A percentile compares a stretch with the other conserved stretches of the same genome.
Conservation (phyloP, 2,113 vertebrate genomes). For the Crocuta crocuta region DNA sequence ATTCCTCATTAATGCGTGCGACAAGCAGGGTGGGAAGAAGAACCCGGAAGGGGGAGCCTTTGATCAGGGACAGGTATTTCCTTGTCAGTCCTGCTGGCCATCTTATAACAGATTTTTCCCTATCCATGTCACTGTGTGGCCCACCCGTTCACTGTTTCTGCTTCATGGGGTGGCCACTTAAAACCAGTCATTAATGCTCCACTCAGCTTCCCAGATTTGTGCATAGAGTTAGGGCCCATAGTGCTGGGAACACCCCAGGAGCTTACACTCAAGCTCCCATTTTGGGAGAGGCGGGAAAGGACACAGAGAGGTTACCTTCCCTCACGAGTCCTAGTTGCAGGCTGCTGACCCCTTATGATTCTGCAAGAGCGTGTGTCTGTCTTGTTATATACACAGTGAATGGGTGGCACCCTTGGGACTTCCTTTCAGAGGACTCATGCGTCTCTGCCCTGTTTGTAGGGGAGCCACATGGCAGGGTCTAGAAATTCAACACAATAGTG, state of each 20-base stretch:
- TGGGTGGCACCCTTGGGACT: background rate
- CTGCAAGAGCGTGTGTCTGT: background rate
- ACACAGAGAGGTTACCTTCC: background rate
- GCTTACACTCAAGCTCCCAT: background rate
- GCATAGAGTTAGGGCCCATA: fast-evolving
- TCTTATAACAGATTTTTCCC: no score
- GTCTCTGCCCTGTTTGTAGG: no score
- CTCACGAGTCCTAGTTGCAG: background rate
- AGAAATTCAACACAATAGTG: fast-evolving
- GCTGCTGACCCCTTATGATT: background rate
- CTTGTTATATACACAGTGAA: fast-evolving
- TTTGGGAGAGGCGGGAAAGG: background rate
- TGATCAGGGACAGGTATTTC: no score
- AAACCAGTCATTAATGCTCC: background rate
- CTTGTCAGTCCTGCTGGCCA: no score
- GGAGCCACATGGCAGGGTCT: background rate
- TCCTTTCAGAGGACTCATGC: background rate
- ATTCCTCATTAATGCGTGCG: no score
- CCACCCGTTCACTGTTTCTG: background rate
- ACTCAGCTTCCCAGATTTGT: background rate
- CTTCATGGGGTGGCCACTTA: background rate
- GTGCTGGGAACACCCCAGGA: background rate
- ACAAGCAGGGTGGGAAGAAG: no score
- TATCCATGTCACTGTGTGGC: background rate
- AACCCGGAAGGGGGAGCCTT: no score